Percentiles rank a stretch among this genome's conserved stretches.
Evolutionary conservation across 2,888 invertebrate genomes (phyloP).

Genomic region (Drosophila hamatofila): DNA sequence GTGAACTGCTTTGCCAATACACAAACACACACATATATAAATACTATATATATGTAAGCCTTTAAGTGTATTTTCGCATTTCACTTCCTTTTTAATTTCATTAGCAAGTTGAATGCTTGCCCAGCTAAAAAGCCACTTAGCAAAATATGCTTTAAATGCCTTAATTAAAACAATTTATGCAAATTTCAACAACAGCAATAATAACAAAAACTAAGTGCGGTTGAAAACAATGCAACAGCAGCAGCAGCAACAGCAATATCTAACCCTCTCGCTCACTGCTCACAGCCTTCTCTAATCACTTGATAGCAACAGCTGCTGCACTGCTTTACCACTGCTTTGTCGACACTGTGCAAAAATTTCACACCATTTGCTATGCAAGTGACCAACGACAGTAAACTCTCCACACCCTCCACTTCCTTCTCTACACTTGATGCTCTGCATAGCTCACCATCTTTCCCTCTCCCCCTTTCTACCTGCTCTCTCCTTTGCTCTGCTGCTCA

Average conservation of each 20-base stretch:
- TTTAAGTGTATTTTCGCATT: not conserved
- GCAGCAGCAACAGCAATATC: not conserved
- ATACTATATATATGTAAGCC: not conserved
- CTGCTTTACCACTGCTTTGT: constrained; percentile 23
- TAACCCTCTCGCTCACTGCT: not conserved
- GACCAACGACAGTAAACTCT: constrained; percentile 47
- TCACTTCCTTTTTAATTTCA: constrained; percentile 57
- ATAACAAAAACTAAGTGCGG: constrained; percentile 57
- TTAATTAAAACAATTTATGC: constrained; percentile 77
- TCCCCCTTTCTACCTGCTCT: constrained; percentile 1
- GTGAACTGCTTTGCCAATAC: not conserved
- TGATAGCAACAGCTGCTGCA: not conserved
- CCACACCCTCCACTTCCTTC: constrained; percentile 24
- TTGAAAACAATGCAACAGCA: constrained; percentile 53
- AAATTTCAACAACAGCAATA: constrained; percentile 64
- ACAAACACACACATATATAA: not conserved
- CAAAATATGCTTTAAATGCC: constrained; percentile 75
- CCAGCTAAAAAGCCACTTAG: constrained; percentile 50
- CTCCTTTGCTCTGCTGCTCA: constrained; percentile 54
- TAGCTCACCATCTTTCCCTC: not conserved
- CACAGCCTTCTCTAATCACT: not conserved
- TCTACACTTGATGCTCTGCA: not conserved
- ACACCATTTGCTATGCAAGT: constrained; percentile 74
- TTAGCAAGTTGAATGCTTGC: constrained; percentile 54
- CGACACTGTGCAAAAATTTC: constrained; percentile 52